Base-by-base conservation (phyloP, 1,140 invertebrate genomes). In the Ooceraea biroi region DNA sequence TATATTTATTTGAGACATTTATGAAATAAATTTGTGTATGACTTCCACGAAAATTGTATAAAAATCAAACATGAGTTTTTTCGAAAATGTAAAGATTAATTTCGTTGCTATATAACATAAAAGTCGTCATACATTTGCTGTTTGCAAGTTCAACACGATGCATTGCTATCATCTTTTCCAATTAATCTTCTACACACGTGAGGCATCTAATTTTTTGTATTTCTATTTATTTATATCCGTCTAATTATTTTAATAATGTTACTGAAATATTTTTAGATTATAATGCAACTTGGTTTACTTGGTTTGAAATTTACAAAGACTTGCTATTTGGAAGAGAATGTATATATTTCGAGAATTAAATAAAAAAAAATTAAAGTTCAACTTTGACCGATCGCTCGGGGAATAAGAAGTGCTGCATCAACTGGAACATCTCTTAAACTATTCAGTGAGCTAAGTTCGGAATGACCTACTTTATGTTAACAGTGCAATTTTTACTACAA, bases 381-480 rank as follows among this genome's bases (percentile, higher is more conserved):
- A 36, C 60, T 46, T 65, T 60, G 55, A 58, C 14, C 44, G 44
- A 76, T 63, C 41, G n/a, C 10, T 65, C 5, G 41, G 30, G 57
- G n/a, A 48, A 76, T 65, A n/a, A 65, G 41, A 63, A 61, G 11
- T 65, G 36, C 63, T n/a, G n/a, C n/a, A 46, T 17, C n/a, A 65
- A 46, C 25, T 63, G 60, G 10, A 58, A 46, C 30, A 8, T 50
- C 8, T 22, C 7, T 50, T 65, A 50, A 52, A 76, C 73, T 65
- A 52, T 65, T 65, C 73, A 65, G 44, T 12, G 27, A 76, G 30
- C 44, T 76, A 65, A 65, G 65, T 76, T 27, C 27, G n/a, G 0
- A 60, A 10, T 22, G 44, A 65, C 44, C 27, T 8, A 76, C n/a
- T 44, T 76, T 65, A 0, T 25, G 22, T 0, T 14, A 22, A 2